Evolutionary conservation across 1,140 invertebrate species (phyloP).

Genomic region (Yoshiicerus persimilis): DNA sequence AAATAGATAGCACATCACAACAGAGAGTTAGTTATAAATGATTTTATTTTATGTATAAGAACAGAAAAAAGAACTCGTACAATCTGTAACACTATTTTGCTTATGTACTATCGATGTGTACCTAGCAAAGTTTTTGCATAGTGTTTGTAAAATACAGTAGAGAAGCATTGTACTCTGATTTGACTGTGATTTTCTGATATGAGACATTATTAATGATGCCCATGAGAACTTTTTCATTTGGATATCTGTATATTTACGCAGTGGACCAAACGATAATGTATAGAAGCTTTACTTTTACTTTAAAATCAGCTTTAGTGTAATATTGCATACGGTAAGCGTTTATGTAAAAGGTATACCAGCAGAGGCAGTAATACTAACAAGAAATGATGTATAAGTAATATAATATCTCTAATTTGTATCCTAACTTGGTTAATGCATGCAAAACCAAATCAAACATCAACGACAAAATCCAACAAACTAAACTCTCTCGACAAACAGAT

Average conservation of each 20-base stretch:
- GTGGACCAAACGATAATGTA: neutral
- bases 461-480: slow-evolving; percentile 12
- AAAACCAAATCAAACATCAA: slow-evolving; percentile 17
- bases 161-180: neutral
- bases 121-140: neutral
- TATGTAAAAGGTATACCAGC: neutral
- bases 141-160: neutral
- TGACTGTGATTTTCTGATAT: slow-evolving; percentile 14
- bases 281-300: neutral
- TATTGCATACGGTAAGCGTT: neutral
- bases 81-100: neutral
- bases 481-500: slow-evolving; percentile 5
- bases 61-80: neutral
- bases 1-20: too few species aligned
- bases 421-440: neutral
- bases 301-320: neutral
- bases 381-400: neutral
- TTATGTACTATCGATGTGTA: neutral
- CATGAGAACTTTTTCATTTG: neutral
- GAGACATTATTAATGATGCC: slow-evolving; percentile 3
- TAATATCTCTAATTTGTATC: neutral
- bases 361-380: neutral
- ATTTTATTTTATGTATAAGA: neutral
- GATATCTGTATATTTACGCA: neutral
- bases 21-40: too few species aligned